Evolutionary conservation across 2,888 invertebrate species (phyloP), one percentile per base, ranked within the genome.

Genomic region (Drosophila tripunctata): DNA sequence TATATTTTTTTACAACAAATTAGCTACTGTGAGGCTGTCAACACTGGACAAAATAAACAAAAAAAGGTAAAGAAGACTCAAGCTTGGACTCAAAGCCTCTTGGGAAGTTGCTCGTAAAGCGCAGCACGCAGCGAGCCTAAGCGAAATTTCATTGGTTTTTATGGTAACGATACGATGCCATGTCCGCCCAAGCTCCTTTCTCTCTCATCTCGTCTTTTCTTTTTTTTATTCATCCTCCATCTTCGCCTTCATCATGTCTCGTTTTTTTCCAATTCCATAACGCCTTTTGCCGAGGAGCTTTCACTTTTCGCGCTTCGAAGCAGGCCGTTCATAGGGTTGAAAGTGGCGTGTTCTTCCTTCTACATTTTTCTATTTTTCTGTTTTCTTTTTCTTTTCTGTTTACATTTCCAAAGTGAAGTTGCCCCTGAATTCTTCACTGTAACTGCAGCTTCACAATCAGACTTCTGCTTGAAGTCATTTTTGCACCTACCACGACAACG

Each of bases 101-200:
- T 52, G 57, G 74, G 74, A 68, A 73, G 40, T 41, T 10, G 57
- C 79, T 86, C 88, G 83, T 87, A 87, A 87, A 87, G 79, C 71
- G 79, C 71, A 63, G 73, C 52, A 67, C 68, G 50, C 68, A 73
- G 55, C 58, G 52, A 57, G 66, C 69, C 74, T 86, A 80, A 83
- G 75, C 83, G 87, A 88, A 80, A 80, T 86, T 86, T 83, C 81
- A 88, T 83, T 88, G 78, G 69, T 67, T 87, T 87, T 87, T 81
- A 81, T 66, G 81, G 61, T 62, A 78, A 75, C 68, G 77, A 73
- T 65, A 61, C n/a, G n/a, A n/a, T n/a, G 27, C 51, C 33, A 36
- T 31, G 36, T n/a, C 40, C n/a, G n/a, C 35, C 33, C 27, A 19
- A 27, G 27, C 27, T 27, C 27, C 10, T 2, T 10, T 10, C 22